Percentiles rank a stretch among this genome's conserved stretches.
Conservation (phyloP, 2,113 vertebrate genomes). For the Chroicocephalus ridibundus region DNA sequence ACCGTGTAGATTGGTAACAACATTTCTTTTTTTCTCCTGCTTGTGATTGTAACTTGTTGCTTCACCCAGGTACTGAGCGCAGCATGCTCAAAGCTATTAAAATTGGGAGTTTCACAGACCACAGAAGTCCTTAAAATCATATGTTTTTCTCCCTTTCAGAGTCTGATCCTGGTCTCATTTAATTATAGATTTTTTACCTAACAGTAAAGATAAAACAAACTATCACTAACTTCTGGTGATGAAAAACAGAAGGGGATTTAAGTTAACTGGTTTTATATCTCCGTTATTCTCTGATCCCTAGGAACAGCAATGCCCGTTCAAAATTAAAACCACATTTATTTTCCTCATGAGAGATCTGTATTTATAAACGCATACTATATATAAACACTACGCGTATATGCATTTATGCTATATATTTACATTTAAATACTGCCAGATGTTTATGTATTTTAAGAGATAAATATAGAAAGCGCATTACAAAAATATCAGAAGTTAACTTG, state of each 20-base stretch:
- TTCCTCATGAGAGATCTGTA: background rate
- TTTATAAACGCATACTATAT: background rate
- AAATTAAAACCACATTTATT: background rate
- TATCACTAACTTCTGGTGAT: background rate
- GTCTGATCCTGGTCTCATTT: background rate
- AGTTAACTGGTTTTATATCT: background rate
- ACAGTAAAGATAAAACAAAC: background rate
- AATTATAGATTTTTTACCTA: background rate
- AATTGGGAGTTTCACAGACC: background rate
- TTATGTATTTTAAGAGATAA: background rate
- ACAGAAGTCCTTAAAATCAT: background rate
- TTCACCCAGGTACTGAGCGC: background rate
- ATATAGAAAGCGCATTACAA: background rate
- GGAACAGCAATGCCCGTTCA: background rate
- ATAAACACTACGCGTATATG: background rate
- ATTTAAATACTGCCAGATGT: background rate
- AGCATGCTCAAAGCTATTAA: background rate
- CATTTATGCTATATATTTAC: background rate
- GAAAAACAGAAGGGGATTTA: background rate
- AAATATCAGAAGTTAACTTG: background rate
- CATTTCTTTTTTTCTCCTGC: background rate
- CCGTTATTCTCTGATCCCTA: background rate
- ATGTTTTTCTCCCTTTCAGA: background rate
- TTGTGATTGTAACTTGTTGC: background rate
- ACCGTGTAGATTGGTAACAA: background rate